Base-by-base conservation (phyloP, 2,888 invertebrate genomes). In the Trilocha varians region DNA sequence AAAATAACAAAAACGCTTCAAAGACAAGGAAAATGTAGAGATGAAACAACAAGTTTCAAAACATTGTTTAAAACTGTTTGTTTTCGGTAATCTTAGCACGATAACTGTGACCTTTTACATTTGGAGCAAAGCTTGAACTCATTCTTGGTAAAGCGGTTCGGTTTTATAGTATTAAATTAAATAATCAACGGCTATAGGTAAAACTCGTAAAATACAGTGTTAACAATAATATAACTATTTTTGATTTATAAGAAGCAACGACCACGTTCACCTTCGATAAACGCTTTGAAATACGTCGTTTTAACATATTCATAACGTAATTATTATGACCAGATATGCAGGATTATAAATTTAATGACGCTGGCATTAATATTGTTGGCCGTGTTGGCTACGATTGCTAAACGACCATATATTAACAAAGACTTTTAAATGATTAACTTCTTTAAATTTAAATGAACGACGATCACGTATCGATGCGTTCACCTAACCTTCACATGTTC, bases 241-340 rank as follows among this genome's bases (percentile, higher is more conserved):
- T 45, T 56, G 50, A 64, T 64, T 60, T 61, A 62, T 57, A 53
- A 53, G 51, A 59, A 50, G 55, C 50, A 56, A 51, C 46, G 52
- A 62, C 59, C 67, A 46, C 51, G 70, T 65, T 71, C 57, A 51
- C 70, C 72, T 70, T 70, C 66, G 56, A 57, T 48, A 47, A 65
- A 62, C 56, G 59, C 49, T 64, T 57, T 61, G 53, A 65, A 61
- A 56, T 59, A 54, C 49, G 41, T 40, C 39, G 45, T 40, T 53
- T 53, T 41, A 49, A 52, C 48, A 55, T 57, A 53, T 55, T 50
- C 41, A 50, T 52, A 50, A 44, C 41, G 38, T n/a, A 46, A 55
- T 43, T 13, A 37, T 14, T 17, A 35, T 34, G 34, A 36, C 40
- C 44, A 40, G 45, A 55, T 40, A 14, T 39, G 39, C 43, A 43